phyloP scores from a whole-genome alignment of 2,113 vertebrate genomes.

The Periophthalmus modestus region DNA sequence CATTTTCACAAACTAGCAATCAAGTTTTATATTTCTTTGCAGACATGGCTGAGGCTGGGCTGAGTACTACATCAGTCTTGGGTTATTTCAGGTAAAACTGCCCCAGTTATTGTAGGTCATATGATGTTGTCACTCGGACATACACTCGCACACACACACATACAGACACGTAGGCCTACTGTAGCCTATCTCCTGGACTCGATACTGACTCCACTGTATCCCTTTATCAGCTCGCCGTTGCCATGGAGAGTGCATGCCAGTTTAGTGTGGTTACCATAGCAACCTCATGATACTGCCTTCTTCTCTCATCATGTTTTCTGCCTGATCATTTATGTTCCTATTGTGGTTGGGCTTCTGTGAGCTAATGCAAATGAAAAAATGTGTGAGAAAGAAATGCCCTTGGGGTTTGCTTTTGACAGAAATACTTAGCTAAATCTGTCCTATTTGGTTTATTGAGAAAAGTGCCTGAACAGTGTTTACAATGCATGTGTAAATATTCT shows the following conservation, averaged over 20 bases:
- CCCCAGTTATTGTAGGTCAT: background rate
- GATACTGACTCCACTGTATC: conserved; percentile 34
- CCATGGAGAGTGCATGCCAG: conserved; percentile 74
- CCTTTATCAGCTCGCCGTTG: conserved; percentile 61
- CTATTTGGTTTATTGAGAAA: conserved; percentile 7
- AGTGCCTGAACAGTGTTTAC: conserved; percentile 15
- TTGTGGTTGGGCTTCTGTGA: conserved; percentile 54
- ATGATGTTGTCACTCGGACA: background rate
- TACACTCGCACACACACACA: background rate
- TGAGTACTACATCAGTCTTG: background rate
- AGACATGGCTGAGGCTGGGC: background rate
- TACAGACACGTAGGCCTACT: conserved; percentile 2
- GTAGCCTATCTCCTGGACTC: conserved; percentile 49
- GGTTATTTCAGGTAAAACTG: background rate
- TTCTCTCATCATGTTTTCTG: conserved; percentile 64
- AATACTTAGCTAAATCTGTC: conserved; percentile 17
- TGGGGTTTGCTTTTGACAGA: conserved; percentile 41
- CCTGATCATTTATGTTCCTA: conserved; percentile 65
- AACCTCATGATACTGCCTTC: conserved; percentile 58
- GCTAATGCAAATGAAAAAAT: conserved; percentile 20
- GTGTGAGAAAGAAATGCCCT: conserved; percentile 26
- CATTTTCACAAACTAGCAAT: background rate
- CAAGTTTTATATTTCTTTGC: background rate
- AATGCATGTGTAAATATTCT: conserved; percentile 16
- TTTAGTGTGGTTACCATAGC: conserved; percentile 72